Evolutionary conservation across 2,888 invertebrate genomes (phyloP).

Genomic region (Drosophila ezoana): DNA sequence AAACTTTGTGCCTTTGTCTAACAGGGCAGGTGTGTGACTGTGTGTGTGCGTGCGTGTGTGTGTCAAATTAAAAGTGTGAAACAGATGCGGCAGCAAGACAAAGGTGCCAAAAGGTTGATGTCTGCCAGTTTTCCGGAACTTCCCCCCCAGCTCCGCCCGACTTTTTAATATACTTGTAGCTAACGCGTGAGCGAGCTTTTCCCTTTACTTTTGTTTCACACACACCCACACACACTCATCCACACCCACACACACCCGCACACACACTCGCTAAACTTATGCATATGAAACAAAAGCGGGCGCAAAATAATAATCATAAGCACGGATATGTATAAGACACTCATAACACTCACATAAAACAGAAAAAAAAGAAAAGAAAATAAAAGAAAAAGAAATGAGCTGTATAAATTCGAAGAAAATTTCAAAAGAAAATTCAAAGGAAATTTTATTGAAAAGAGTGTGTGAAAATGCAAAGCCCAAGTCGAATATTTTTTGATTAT

Average conservation of each 20-base stretch:
- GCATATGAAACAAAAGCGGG: conserved; percentile 59
- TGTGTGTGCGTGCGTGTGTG: conserved; percentile 36
- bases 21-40: conserved; percentile 7
- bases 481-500: background rate
- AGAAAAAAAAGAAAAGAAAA: background rate
- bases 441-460: background rate
- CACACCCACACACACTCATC: conserved; percentile 8
- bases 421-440: conserved; percentile 5
- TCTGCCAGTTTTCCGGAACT: conserved; percentile 11
- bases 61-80: conserved; percentile 82
- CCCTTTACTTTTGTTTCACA: conserved; percentile 51
- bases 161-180: conserved; percentile 73
- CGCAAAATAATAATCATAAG: conserved; percentile 61
- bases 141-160: background rate
- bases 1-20: conserved; percentile 79
- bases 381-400: background rate
- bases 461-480: background rate
- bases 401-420: conserved; percentile 33
- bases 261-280: conserved; percentile 40
- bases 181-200: conserved; percentile 47
- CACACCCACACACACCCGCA: background rate
- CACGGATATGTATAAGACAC: conserved; percentile 33
- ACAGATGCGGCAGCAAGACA: conserved; percentile 72
- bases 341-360: conserved; percentile 6
- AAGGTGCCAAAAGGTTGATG: conserved; percentile 77